Evolutionary conservation across 2,888 invertebrate genomes (phyloP).

Genomic region (Platycheirus albimanus): DNA sequence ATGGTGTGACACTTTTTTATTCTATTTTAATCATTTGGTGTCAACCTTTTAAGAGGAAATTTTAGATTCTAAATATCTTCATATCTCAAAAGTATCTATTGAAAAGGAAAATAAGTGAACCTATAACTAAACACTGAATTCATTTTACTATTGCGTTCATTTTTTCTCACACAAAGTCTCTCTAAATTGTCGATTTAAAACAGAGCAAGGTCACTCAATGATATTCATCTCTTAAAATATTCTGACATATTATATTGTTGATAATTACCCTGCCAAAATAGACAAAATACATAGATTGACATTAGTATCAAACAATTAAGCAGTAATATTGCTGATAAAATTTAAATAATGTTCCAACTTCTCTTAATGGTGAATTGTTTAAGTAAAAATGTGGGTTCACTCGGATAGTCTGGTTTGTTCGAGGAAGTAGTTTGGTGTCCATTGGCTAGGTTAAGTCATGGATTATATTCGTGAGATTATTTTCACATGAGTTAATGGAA

Average conservation of each 20-base stretch:
- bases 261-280: not conserved
- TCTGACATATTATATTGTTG: too few relatives aligned
- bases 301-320: constrained; percentile 1
- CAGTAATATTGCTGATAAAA: not conserved
- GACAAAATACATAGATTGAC: not conserved
- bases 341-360: constrained; percentile 6
- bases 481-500: too few relatives aligned
- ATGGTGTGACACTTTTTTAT: too few relatives aligned
- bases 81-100: too few relatives aligned
- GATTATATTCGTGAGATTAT: not conserved
- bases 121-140: not conserved
- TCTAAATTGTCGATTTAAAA: constrained; percentile 2
- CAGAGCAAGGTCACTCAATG: constrained; percentile 35
- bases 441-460: not conserved
- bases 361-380: not conserved
- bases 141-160: constrained; percentile 7
- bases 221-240: constrained; percentile 26
- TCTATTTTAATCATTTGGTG: too few relatives aligned
- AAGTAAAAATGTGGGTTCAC: not conserved
- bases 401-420: too few relatives aligned
- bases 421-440: not conserved
- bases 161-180: constrained; percentile 21
- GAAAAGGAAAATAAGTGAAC: not conserved
- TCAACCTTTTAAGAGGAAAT: too few relatives aligned
- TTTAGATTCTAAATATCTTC: too few relatives aligned